Evolutionary conservation across 2,888 invertebrate species (phyloP).

Genomic region (Beris morrisii): DNA sequence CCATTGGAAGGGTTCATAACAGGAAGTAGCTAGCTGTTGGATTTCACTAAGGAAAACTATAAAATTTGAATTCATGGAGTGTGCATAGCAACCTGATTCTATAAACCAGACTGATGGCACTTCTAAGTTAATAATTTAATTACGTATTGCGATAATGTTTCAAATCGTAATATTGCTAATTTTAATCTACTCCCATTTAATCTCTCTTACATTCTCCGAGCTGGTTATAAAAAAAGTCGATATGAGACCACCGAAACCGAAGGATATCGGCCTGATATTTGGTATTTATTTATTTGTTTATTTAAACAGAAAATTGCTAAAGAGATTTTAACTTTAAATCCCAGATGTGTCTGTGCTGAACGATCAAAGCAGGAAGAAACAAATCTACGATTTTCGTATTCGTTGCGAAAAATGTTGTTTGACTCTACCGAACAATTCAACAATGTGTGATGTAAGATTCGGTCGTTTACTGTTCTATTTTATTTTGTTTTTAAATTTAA

Average conservation of each 20-base stretch:
- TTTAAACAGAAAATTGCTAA: not conserved
- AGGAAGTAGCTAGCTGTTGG: too few relatives aligned
- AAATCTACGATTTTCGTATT: constrained; percentile 43
- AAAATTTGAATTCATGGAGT: too few relatives aligned
- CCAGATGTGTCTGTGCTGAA: constrained; percentile 48
- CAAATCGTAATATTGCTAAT: too few relatives aligned
- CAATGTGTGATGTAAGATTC: constrained; percentile 40
- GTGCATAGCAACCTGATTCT: too few relatives aligned
- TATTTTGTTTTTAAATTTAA: not conserved
- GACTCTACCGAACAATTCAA: constrained; percentile 41
- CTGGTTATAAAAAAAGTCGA: constrained; percentile 42
- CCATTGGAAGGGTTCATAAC: too few relatives aligned
- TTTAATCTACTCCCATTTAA: not conserved
- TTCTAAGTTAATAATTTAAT: too few relatives aligned
- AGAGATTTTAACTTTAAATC: not conserved
- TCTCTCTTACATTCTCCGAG: not conserved
- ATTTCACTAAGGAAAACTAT: too few relatives aligned
- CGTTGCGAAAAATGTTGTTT: constrained; percentile 46
- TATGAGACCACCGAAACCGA: constrained; percentile 47
- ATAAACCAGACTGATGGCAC: too few relatives aligned
- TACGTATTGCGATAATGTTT: too few relatives aligned
- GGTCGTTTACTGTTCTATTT: not conserved
- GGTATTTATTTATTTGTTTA: constrained; percentile 42
- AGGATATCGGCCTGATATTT: constrained; percentile 51
- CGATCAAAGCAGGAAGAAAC: constrained; percentile 41